Evolutionary conservation across 23 tunicate species (phyloP).

Genomic region (Trididemnum nubilum): DNA sequence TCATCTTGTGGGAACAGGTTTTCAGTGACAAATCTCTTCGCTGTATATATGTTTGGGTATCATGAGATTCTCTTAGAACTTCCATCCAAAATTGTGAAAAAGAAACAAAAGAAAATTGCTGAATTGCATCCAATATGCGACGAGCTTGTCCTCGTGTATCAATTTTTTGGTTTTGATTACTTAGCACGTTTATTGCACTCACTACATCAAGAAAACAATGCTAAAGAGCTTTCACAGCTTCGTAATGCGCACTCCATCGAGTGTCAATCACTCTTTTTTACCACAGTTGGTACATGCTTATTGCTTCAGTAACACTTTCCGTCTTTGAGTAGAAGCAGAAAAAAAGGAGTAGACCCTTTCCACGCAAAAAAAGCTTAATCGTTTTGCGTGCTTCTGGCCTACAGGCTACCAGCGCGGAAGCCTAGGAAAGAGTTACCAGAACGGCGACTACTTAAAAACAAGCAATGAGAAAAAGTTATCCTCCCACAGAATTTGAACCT

Average conservation of each 20-base stretch:
- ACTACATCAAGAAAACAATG: constrained; percentile 24
- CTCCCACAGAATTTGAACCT: no score
- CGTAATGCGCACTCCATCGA: constrained; percentile 33
- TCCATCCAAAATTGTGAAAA: constrained; percentile 41
- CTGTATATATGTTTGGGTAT: constrained; percentile 28
- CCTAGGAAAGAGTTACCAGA: no score
- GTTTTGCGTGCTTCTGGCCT: no score
- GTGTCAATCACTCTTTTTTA: constrained; percentile 30
- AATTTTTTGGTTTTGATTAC: constrained; percentile 36
- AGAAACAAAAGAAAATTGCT: constrained; percentile 25
- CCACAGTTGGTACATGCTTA: constrained; percentile 19
- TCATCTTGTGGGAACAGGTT: constrained; percentile 35
- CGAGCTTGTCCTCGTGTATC: constrained; percentile 40
- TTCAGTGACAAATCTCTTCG: constrained; percentile 33
- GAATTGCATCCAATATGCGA: constrained; percentile 31
- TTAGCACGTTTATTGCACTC: constrained; percentile 24
- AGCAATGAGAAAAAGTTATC: no score
- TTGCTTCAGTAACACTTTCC: constrained; percentile 25
- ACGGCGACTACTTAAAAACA: no score
- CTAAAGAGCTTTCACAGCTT: constrained; percentile 30
- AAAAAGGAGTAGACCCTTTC: constrained; percentile 23
- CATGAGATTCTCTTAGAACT: constrained; percentile 42
- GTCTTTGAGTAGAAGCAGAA: constrained; percentile 28
- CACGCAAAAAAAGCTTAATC: constrained; percentile 1
- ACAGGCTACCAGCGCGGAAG: no score